These are phyloP conservation scores for Sinocyclocheilus grahami DNA, from an alignment of 2,113 vertebrate species.

Conservation along the genomic window DNA sequence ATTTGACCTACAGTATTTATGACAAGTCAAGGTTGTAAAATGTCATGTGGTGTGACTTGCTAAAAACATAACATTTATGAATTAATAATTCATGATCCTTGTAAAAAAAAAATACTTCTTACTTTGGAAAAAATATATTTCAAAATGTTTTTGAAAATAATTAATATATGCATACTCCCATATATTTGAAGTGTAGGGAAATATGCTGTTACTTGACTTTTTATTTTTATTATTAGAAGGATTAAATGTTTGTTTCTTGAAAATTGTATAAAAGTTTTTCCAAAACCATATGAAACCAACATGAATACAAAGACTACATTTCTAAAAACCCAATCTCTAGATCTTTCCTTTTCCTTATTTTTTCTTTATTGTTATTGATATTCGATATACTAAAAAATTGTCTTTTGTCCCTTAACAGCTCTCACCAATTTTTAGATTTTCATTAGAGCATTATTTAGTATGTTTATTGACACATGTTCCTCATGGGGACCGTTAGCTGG, in stretches of 20 bases:
- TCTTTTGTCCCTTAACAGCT: background rate
- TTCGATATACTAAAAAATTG: too few species aligned
- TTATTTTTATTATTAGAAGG: too few species aligned
- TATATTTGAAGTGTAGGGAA: too few species aligned
- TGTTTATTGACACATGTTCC: background rate
- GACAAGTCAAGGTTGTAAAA: too few species aligned
- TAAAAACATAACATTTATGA: background rate
- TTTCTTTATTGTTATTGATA: background rate
- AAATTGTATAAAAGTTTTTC: too few species aligned
- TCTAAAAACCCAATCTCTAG: background rate
- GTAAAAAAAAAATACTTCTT: background rate
- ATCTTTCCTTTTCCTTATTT: background rate
- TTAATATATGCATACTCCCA: too few species aligned
- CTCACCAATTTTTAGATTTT: background rate
- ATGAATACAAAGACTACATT: background rate
- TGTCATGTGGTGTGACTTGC: too few species aligned
- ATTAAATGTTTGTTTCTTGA: too few species aligned
- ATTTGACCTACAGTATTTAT: too few species aligned
- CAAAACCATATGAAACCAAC: background rate
- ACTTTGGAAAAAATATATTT: background rate
- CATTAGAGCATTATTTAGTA: background rate
- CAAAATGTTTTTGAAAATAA: background rate
- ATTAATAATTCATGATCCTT: background rate
- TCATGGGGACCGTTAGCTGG: background rate
- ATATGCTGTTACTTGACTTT: too few species aligned